Percentiles rank a stretch among this genome's conserved stretches.
These are phyloP conservation scores for Ranitomeya variabilis DNA, from an alignment of 2,113 vertebrate species.

Conservation along the genomic window DNA sequence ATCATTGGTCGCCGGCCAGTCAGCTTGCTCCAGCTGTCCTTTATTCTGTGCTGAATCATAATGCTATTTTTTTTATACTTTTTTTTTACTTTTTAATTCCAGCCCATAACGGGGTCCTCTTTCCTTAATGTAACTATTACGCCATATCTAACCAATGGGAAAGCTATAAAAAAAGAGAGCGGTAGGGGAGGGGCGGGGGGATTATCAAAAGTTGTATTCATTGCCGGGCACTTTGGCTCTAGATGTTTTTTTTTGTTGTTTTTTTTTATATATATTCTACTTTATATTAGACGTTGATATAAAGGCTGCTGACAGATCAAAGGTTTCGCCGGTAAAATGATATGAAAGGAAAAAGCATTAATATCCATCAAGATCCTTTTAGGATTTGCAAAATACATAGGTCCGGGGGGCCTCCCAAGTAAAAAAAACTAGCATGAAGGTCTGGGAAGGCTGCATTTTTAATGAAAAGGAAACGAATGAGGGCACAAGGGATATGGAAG, in stretches of 20 bases:
- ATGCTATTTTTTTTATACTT: slow-evolving; percentile 72
- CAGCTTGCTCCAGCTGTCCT: slow-evolving; percentile 84
- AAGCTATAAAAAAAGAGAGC: slow-evolving; percentile 7
- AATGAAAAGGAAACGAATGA: slow-evolving; percentile 73
- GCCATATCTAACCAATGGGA: slow-evolving; percentile 68
- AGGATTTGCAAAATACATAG: slow-evolving; percentile 80
- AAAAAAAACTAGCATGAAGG: slow-evolving; percentile 77
- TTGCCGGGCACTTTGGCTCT: background rate
- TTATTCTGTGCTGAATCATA: slow-evolving; percentile 76
- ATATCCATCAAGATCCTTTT: slow-evolving; percentile 88
- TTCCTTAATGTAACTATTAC: slow-evolving; percentile 71
- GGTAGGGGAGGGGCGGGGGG: slow-evolving; percentile 22
- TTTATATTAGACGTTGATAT: slow-evolving; percentile 75
- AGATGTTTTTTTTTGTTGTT: slow-evolving; percentile 67
- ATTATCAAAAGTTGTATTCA: slow-evolving; percentile 58
- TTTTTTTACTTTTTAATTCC: slow-evolving; percentile 46
- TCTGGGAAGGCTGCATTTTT: slow-evolving; percentile 69
- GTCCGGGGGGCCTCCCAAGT: slow-evolving; percentile 82
- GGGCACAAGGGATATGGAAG: slow-evolving; percentile 74
- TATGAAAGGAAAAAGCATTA: slow-evolving; percentile 86
- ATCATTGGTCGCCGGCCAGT: slow-evolving; percentile 78
- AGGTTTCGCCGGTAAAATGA: slow-evolving; percentile 82
- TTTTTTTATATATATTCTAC: slow-evolving; percentile 63
- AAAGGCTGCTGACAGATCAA: slow-evolving; percentile 87
- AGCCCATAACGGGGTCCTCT: slow-evolving; percentile 72